Evolutionary conservation across 2,113 vertebrate genomes (phyloP).

Genomic region (Bucco capensis): DNA sequence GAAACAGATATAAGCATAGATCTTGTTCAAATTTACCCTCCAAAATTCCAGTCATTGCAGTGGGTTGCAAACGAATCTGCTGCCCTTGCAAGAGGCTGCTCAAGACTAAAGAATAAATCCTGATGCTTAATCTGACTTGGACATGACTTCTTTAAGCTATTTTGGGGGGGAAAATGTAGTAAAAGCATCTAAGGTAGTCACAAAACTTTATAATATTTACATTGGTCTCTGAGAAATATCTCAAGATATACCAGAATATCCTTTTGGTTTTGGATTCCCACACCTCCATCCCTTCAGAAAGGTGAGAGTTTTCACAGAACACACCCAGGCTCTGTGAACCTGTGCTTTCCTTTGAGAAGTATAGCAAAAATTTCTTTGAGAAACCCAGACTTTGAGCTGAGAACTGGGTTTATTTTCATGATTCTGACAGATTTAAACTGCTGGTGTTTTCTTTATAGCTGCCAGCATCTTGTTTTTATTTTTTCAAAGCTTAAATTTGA

Average conservation of each 20-base stretch:
- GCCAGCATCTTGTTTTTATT: background rate
- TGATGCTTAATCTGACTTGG: background rate
- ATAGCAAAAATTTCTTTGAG: background rate
- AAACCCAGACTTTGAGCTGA: background rate
- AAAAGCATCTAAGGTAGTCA: background rate
- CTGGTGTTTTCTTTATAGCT: background rate
- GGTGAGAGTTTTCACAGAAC: constrained; percentile 4
- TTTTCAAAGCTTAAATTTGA: background rate
- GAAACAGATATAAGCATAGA: background rate
- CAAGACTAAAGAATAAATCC: background rate
- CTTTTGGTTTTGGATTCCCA: background rate
- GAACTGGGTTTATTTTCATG: background rate
- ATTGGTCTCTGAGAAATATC: background rate
- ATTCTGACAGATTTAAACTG: background rate
- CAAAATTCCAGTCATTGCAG: background rate
- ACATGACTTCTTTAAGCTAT: background rate
- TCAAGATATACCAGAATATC: background rate
- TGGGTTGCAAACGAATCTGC: background rate
- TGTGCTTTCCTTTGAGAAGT: background rate
- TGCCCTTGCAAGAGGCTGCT: background rate
- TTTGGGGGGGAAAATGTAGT: background rate
- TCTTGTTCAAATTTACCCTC: background rate
- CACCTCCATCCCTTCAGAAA: background rate
- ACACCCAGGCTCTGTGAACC: background rate
- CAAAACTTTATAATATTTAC: background rate